Conservation (phyloP, 2,113 vertebrate genomes). For the Brachyhypopomus occidentalis region DNA sequence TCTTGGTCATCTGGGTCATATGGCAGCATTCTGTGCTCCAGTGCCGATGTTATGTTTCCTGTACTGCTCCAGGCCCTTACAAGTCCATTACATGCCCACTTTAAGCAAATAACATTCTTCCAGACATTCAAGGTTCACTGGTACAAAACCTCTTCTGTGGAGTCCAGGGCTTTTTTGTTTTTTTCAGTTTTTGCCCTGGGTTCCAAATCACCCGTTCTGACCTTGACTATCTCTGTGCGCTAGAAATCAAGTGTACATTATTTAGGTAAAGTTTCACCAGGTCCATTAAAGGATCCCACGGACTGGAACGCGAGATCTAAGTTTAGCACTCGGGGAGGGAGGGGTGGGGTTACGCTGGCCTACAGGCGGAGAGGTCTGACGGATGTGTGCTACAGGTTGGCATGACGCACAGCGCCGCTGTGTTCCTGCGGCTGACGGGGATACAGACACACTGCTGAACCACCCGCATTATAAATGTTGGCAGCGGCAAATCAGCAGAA, state of each 20-base stretch:
- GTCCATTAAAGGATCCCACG: constrained; percentile 47
- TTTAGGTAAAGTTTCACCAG: constrained; percentile 69
- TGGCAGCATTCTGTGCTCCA: constrained; percentile 50
- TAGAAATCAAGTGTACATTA: constrained; percentile 41
- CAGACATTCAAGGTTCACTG: constrained; percentile 65
- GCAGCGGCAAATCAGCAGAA: not conserved
- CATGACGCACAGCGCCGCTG: not conserved
- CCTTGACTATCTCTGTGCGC: constrained; percentile 56
- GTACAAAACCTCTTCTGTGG: constrained; percentile 59
- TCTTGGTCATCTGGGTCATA: constrained; percentile 47
- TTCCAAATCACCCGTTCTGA: constrained; percentile 60
- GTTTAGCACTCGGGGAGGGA: constrained; percentile 36
- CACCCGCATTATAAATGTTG: not conserved
- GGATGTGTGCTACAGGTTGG: not conserved
- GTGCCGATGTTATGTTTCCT: constrained; percentile 60
- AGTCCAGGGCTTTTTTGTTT: constrained; percentile 38
- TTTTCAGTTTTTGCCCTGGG: constrained; percentile 48
- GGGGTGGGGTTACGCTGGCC: not conserved
- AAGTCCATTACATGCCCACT: constrained; percentile 75
- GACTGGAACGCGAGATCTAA: constrained; percentile 41
- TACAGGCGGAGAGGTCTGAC: not conserved
- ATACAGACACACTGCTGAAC: not conserved
- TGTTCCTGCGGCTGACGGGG: not conserved
- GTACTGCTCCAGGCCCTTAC: constrained; percentile 65
- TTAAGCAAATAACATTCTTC: constrained; percentile 70